phyloP scores from a whole-genome alignment of 2,113 vertebrate species.

The Anoura caudifer region DNA sequence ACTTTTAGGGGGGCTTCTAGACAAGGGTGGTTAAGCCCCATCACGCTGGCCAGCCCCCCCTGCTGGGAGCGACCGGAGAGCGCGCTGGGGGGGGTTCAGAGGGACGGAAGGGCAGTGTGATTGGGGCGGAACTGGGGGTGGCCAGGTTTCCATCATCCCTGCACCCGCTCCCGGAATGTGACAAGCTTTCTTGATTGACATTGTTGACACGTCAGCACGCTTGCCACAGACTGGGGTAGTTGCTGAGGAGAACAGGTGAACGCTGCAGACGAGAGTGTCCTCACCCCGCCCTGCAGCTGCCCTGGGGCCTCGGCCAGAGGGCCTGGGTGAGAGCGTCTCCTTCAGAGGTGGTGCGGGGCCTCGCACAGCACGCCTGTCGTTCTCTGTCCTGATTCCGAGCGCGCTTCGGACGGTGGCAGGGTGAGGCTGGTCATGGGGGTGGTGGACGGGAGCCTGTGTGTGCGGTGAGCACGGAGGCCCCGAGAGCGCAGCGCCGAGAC shows the following conservation, averaged over 20 bases:
- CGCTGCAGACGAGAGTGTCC: not conserved
- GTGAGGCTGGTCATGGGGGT: constrained; percentile 87
- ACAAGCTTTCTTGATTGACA: not conserved
- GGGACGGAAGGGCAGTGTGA: accelerated
- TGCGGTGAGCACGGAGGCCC: constrained; percentile 80
- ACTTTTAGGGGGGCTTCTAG: not conserved
- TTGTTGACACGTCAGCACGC: not conserved
- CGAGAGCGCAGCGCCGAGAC: constrained; percentile 82
- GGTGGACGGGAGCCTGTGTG: constrained; percentile 86
- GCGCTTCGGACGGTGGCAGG: constrained; percentile 75
- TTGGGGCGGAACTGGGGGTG: not conserved
- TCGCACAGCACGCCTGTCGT: constrained; percentile 25
- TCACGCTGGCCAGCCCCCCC: not conserved
- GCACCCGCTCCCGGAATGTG: not conserved
- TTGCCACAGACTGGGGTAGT: accelerated
- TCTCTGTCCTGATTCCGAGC: constrained; percentile 65
- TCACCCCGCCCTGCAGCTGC: not conserved
- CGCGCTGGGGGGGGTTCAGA: too few species aligned
- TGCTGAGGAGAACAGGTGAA: not conserved
- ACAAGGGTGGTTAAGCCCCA: not conserved
- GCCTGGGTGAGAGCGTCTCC: not conserved
- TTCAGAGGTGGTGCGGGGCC: constrained; percentile 30
- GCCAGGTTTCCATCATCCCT: not conserved
- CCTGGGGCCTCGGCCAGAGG: not conserved
- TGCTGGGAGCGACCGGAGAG: not conserved